phyloP scores from a whole-genome alignment of 2,113 vertebrate genomes.

The Gymnogyps californianus region DNA sequence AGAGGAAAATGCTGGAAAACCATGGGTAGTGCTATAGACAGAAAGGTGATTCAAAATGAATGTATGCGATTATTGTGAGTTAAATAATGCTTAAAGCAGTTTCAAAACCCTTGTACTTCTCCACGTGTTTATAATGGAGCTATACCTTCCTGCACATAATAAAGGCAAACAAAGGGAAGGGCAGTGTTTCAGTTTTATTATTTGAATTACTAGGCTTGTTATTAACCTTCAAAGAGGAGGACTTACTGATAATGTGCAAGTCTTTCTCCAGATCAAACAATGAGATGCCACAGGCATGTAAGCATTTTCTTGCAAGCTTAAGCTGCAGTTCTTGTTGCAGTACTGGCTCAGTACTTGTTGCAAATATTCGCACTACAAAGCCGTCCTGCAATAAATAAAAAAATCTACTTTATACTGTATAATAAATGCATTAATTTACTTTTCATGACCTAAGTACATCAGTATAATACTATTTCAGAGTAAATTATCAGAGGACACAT shows the following conservation, averaged over 20 bases:
- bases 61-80: background rate
- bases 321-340: conserved; percentile 97
- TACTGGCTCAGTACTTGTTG: conserved; percentile 92
- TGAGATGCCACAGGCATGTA: conserved; percentile 97
- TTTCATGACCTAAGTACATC: background rate
- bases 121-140: background rate
- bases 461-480: background rate
- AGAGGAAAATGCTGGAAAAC: background rate
- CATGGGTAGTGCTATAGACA: background rate
- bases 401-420: background rate
- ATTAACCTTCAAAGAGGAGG: background rate
- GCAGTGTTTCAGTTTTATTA: background rate
- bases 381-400: conserved; percentile 84
- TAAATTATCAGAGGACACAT: background rate
- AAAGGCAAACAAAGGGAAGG: background rate
- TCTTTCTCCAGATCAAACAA: conserved; percentile 98
- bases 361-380: conserved; percentile 97
- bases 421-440: background rate
- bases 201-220: background rate
- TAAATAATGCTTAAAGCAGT: background rate
- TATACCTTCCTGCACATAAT: background rate
- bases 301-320: conserved; percentile 96
- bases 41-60: background rate
- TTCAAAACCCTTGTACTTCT: background rate
- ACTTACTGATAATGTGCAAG: conserved; percentile 98